These are phyloP conservation scores for Semibalanus balanoides DNA, from an alignment of 1,140 invertebrate species.

Conservation along the genomic window DNA sequence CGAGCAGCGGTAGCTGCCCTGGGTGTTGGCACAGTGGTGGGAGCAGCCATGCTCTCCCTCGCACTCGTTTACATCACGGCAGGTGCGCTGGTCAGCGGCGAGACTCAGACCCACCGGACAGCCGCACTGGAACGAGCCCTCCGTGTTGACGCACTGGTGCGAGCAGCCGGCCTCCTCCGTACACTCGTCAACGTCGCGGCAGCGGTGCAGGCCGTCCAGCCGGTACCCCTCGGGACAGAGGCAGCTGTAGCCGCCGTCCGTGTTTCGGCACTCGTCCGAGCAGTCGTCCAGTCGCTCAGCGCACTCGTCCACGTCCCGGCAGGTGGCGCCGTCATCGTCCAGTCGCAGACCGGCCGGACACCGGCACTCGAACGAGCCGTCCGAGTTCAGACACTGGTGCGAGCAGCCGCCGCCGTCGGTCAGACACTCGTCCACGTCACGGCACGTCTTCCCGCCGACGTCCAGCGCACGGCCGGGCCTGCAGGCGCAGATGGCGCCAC, in stretches of 20 bases:
- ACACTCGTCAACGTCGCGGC: conserved; percentile 37
- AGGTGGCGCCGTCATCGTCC: conserved; percentile 27
- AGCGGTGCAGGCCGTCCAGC: conserved; percentile 20
- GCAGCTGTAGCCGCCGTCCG: conserved; percentile 19
- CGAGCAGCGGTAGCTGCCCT: conserved; percentile 18
- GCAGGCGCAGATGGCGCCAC: conserved; percentile 17
- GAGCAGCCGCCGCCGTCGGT: conserved; percentile 31
- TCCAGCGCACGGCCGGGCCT: conserved; percentile 3
- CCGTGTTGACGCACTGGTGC: conserved; percentile 49
- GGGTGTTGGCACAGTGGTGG: conserved; percentile 25
- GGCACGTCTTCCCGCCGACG: neutral
- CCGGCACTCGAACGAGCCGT: conserved; percentile 60
- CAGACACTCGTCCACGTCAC: conserved; percentile 20
- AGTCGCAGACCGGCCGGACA: conserved; percentile 48
- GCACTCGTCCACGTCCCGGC: conserved; percentile 26
- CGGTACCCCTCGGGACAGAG: conserved; percentile 23
- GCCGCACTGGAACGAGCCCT: conserved; percentile 63
- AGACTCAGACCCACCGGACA: conserved; percentile 52
- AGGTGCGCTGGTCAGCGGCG: conserved; percentile 30
- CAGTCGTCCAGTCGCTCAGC: conserved; percentile 22
- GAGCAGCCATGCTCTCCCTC: conserved; percentile 35
- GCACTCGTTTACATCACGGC: conserved; percentile 53
- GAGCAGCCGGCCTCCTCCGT: conserved; percentile 30
- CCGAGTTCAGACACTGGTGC: conserved; percentile 51
- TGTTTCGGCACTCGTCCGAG: conserved; percentile 25